These are phyloP conservation scores for Dasysyrphus albostriatus DNA, from an alignment of 2,888 invertebrate species.

Conservation along the genomic window DNA sequence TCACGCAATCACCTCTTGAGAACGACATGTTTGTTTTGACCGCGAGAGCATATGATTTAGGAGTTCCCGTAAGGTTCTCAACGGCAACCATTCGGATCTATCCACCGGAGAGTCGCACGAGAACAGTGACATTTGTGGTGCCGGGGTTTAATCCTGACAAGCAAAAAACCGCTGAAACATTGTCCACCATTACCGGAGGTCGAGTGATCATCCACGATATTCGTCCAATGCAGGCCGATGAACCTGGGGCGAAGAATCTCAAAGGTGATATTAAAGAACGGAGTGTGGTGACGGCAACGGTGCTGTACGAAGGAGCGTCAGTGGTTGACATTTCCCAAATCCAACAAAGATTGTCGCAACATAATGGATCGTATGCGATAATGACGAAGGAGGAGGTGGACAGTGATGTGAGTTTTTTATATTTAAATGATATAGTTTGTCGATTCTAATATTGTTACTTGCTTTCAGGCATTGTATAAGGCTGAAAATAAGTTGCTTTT, in stretches of 20 bases:
- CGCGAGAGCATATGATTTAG: slow-evolving; percentile 93
- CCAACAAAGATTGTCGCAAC: slow-evolving; percentile 86
- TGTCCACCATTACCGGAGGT: slow-evolving; percentile 91
- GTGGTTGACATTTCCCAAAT: slow-evolving; percentile 90
- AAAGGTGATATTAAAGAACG: slow-evolving; percentile 86
- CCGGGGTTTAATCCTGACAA: slow-evolving; percentile 91
- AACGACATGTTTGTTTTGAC: slow-evolving; percentile 86
- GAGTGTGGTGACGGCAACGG: slow-evolving; percentile 90
- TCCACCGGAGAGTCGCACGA: slow-evolving; percentile 90
- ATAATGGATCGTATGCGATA: slow-evolving; percentile 82
- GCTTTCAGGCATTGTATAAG: slow-evolving; percentile 88
- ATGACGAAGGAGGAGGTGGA: slow-evolving; percentile 80
- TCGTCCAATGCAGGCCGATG: slow-evolving; percentile 87
- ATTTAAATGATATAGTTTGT: neutral
- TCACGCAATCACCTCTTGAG: slow-evolving; percentile 66
- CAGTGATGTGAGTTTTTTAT: slow-evolving; percentile 80
- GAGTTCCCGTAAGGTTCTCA: slow-evolving; percentile 90
- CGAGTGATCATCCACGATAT: slow-evolving; percentile 91
- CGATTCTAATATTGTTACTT: slow-evolving; percentile 10
- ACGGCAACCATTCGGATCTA: slow-evolving; percentile 90
- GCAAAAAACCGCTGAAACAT: slow-evolving; percentile 89
- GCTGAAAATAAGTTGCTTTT: slow-evolving; percentile 89
- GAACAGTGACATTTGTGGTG: slow-evolving; percentile 92
- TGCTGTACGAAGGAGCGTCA: slow-evolving; percentile 87
- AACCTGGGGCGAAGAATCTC: slow-evolving; percentile 86